Base-by-base conservation (phyloP, 2,113 vertebrate genomes). In the Rhinolophus sinicus region DNA sequence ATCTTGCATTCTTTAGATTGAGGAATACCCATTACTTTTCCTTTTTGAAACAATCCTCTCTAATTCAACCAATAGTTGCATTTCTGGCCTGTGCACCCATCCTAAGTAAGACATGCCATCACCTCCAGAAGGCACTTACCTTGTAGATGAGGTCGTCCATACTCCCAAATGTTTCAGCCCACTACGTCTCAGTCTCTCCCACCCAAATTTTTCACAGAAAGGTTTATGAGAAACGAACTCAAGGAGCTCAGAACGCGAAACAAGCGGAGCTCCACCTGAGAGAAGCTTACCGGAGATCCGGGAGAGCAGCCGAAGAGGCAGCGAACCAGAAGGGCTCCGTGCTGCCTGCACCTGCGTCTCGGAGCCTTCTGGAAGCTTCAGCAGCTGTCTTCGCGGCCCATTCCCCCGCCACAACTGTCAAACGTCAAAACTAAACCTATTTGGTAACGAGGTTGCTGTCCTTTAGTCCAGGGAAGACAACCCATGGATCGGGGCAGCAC, bases 401-500 rank as follows among this genome's bases (percentile, higher is more conserved):
- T 14, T 62, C 33, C 1, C 4, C 30, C 18, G 33, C 47, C 52
- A 35, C 6, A 38, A 26, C 77, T 58, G 33, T 56, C 52, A 35
- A 56, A 56, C 15, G 15, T 54, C 76, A 56, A 54, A 54, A 24
- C 76, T 22, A 35, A 40, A 54, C 40, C 50, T 56, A 2, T 12
- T 69, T 38, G 38, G 16, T 4, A 47, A 47, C 7, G 38, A n/a
- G 26, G 26, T 7, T 16, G 4, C 13, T 8, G 35, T 38, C 6
- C 9, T 28, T 54, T 33, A 73, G 7, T n/a, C 69, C 6, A n/a
- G 28, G 38, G 1, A 11, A 73, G 44, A 24, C 4, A 5, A 22
- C 1, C 52, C 47, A 40, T 2, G 0, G 7, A 1, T 9, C 0
- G 0, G 28, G 28, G 10, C 9, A 30, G 1, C 1, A 9, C 38